Conservation (phyloP, 2,113 vertebrate genomes). For the Vulpes ferrilata region DNA sequence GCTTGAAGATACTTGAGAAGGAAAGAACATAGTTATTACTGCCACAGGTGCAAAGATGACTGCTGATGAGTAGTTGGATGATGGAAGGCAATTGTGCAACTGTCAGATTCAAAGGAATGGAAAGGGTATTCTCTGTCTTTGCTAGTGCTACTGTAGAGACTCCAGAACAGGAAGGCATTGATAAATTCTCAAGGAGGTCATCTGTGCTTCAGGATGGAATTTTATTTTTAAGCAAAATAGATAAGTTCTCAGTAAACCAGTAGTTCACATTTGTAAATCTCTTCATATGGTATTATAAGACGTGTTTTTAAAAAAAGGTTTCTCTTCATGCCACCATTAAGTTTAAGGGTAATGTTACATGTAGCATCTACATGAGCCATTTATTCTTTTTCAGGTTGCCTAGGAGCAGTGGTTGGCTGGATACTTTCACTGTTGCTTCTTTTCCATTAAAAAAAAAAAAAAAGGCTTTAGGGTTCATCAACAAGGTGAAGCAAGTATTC, state of each 20-base stretch:
- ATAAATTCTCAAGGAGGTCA: slow-evolving; percentile 11
- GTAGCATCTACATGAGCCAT: neutral
- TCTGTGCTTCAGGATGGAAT: neutral
- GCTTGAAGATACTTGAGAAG: neutral
- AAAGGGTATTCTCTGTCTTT: neutral
- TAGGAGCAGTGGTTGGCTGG: neutral
- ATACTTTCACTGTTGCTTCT: slow-evolving; percentile 3
- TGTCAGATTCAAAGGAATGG: neutral
- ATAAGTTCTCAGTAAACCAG: neutral
- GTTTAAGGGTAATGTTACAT: neutral
- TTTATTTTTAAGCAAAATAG: neutral
- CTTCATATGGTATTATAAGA: neutral
- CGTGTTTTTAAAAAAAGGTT: neutral
- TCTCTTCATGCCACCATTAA: neutral
- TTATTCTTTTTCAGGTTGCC: slow-evolving; percentile 23
- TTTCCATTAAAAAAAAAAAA: neutral
- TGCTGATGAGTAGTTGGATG: neutral
- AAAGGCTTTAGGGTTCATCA: neutral
- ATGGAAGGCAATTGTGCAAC: slow-evolving; percentile 1
- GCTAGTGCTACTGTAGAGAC: neutral
- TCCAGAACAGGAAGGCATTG: neutral
- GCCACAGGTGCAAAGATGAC: neutral
- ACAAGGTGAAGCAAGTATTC: neutral
- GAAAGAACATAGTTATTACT: neutral
- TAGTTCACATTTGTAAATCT: slow-evolving; percentile 41